Percentiles rank a stretch among this genome's conserved stretches.
Evolutionary conservation across 1,140 invertebrate species (phyloP).

Genomic region (Anthonomus grandis): DNA sequence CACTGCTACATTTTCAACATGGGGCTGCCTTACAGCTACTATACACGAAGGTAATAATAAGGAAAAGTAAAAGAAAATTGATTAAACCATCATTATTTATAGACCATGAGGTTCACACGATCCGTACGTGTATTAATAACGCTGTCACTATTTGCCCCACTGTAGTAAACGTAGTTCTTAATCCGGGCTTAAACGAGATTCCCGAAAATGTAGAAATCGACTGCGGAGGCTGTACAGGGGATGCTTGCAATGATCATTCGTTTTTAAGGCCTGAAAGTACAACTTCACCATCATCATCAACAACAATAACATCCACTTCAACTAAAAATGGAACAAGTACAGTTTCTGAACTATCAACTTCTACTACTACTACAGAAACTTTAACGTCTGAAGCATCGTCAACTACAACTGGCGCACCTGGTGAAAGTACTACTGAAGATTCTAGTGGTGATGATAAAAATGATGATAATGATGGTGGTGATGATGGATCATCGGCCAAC

Average conservation of each 20-base stretch:
- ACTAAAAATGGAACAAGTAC: not conserved
- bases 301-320: not conserved
- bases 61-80: not conserved
- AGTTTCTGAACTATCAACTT: not conserved
- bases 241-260: not conserved
- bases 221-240: constrained; percentile 4
- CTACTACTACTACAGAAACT: not conserved
- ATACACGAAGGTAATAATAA: constrained; percentile 9
- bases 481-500: no score
- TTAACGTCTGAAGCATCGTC: no score
- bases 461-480: no score
- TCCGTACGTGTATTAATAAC: constrained; percentile 3
- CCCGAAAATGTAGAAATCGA: not conserved
- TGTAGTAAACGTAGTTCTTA: not conserved
- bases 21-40: constrained; percentile 10
- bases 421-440: no score
- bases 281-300: not conserved
- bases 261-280: not conserved
- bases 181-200: not conserved
- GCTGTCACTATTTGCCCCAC: not conserved
- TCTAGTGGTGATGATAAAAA: no score
- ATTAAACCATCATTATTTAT: not conserved
- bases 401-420: no score
- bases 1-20: no score
- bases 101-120: constrained; percentile 7